Percentiles rank a stretch among this genome's conserved stretches.
phyloP scores from a whole-genome alignment of 2,888 invertebrate species.

The Ectemnius cavifrons region DNA sequence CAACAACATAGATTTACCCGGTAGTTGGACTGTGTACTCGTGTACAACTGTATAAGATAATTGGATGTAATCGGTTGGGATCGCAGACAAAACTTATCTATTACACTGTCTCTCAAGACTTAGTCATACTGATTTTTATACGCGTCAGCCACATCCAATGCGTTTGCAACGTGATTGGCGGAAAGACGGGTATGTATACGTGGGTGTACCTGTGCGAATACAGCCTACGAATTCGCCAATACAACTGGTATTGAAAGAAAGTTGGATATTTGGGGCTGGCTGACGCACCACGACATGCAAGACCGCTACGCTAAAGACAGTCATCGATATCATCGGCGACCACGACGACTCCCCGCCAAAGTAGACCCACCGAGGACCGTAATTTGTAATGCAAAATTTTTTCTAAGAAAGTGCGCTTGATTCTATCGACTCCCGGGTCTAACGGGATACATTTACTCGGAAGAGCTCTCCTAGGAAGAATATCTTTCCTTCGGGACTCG shows the following conservation, averaged over 20 bases:
- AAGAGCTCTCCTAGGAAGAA: background rate
- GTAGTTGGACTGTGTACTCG: background rate
- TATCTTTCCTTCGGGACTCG: background rate
- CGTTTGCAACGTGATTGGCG: too few species aligned
- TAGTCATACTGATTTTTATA: background rate
- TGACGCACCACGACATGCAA: background rate
- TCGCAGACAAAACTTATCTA: background rate
- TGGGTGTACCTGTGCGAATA: background rate
- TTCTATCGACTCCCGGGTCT: constrained; percentile 32
- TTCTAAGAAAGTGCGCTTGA: constrained; percentile 61
- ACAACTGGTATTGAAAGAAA: constrained; percentile 50
- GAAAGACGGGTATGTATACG: background rate
- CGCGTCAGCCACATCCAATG: background rate
- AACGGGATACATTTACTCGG: constrained; percentile 20
- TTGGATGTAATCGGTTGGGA: background rate
- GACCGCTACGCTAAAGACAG: constrained; percentile 19
- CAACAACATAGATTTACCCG: constrained; percentile 4
- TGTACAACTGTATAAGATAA: background rate
- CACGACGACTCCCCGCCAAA: background rate
- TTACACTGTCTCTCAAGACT: background rate
- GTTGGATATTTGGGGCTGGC: constrained; percentile 49
- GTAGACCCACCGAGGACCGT: constrained; percentile 29
- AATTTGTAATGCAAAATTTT: constrained; percentile 72
- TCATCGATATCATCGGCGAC: constrained; percentile 34
- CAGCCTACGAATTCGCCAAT: background rate